Evolutionary conservation across 53 echinoderm and acorn worm species (phyloP).

Genomic region (Mesocentrotus franciscanus): DNA sequence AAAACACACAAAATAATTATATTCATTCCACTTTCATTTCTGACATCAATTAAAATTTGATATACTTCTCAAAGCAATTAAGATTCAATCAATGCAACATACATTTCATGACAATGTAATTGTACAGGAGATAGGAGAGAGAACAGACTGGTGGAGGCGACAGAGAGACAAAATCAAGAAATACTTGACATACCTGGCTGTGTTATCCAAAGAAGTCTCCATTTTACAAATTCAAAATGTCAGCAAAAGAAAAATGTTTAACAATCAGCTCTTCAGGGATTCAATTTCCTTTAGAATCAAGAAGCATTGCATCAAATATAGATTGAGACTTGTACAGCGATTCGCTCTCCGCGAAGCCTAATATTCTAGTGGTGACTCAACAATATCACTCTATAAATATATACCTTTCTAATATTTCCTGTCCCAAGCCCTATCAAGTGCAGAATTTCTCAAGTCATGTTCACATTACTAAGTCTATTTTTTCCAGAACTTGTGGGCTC

Average conservation of each 20-base stretch:
- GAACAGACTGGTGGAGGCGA: too few species aligned
- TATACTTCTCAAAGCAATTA: too few species aligned
- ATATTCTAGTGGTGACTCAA: not conserved
- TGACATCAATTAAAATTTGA: not conserved
- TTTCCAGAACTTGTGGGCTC: not conserved
- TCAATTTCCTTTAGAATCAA: not conserved
- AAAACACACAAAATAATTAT: too few species aligned
- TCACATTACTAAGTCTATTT: not conserved
- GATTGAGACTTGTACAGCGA: not conserved
- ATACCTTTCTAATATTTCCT: conserved; percentile 32
- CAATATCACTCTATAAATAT: conserved; percentile 9
- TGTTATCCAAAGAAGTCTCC: not conserved
- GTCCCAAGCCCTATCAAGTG: not conserved
- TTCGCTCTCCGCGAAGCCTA: not conserved
- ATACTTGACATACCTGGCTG: not conserved
- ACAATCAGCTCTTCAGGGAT: not conserved
- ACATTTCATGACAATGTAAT: too few species aligned
- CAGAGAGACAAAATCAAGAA: not conserved
- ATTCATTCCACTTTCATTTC: too few species aligned
- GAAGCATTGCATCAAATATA: not conserved
- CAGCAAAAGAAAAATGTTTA: not conserved
- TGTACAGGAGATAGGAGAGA: too few species aligned
- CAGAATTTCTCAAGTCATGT: conserved; percentile 1
- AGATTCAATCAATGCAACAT: too few species aligned
- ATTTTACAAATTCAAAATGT: conserved; percentile 6